Evolutionary conservation across 2,797 vertebrate species (phyloP), one percentile per base, ranked within the genome.

Genomic region (Girardinus metallicus): DNA sequence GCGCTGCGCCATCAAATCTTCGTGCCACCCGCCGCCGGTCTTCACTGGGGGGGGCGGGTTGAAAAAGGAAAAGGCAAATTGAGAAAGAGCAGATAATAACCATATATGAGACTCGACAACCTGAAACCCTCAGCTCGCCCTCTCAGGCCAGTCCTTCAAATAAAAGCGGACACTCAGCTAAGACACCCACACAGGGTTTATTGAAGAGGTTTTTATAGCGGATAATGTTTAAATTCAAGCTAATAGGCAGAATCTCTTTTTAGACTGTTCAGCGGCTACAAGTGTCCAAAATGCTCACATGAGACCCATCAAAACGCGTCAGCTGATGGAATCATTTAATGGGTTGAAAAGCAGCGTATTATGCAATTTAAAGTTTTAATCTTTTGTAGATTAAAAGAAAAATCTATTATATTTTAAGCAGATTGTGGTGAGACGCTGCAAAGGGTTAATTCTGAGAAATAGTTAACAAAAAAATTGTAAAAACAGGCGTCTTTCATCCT

Each of bases 21-120:
- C 11, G 73, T 91, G 93, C 94, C 95, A 95, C 86, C 85, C 91
- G 80, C 74, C 83, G 79, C 84, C 90, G 82, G 83, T 80, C 78
- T 86, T 88, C 82, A 80, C 70, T 73, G 36, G 64, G 44, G 49
- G 15, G 9, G 43, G 31, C 0, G 2, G 39, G 1, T n/a, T n/a
- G n/a, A n/a, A n/a, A n/a, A 11, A 36, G 21, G 34, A 70, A 70
- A 51, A 77, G 57, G 68, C 47, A 77, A 76, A 85, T 46, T 62
- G 82, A 84, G 87, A 84, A 89, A 60, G 77, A 82, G 68, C 68
- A 57, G 74, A 29, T 77, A 74, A 87, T 78, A 73, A 44, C 23
- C 44, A 44, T 44, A 16, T n/a, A 70, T 70, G 23, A 70, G 43
- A 70, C 66, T 12, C 39, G 39, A 70, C 76, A 80, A 87, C 6